Evolutionary conservation across 2,113 vertebrate species (phyloP).

Genomic region (Gadus chalcogrammus): DNA sequence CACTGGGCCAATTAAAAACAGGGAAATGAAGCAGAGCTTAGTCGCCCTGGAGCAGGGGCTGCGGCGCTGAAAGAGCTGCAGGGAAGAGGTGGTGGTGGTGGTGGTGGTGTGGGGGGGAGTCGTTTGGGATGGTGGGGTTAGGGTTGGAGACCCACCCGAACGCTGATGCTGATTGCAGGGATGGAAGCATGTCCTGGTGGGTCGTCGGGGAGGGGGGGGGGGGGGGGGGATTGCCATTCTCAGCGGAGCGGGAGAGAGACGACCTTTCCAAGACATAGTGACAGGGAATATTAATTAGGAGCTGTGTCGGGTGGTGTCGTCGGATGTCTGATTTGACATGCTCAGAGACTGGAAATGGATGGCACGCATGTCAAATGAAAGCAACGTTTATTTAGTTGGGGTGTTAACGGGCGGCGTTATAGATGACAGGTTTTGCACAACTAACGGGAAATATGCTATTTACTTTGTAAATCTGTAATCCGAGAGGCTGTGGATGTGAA

Average conservation of each 20-base stretch:
- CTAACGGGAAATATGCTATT: not conserved
- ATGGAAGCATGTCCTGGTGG: too few relatives aligned
- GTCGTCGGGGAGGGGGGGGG: not conserved
- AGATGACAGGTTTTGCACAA: not conserved
- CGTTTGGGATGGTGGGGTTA: too few relatives aligned
- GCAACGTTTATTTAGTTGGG: too few relatives aligned
- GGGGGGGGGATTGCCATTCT: not conserved
- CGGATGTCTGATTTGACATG: constrained; percentile 12
- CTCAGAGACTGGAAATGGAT: not conserved
- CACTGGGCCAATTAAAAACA: constrained; percentile 72
- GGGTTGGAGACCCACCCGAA: too few relatives aligned
- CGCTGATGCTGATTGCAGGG: too few relatives aligned
- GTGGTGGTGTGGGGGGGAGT: too few relatives aligned
- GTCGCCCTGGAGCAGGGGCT: constrained; percentile 31
- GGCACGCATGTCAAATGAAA: too few relatives aligned
- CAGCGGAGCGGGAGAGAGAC: constrained; percentile 10
- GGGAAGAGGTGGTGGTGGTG: too few relatives aligned
- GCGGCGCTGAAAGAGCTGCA: too few relatives aligned
- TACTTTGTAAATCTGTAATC: too few relatives aligned
- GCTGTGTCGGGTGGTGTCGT: not conserved
- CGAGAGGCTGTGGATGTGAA: not conserved
- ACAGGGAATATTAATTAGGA: constrained; percentile 18
- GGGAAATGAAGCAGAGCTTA: constrained; percentile 64
- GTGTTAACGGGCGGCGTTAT: too few relatives aligned
- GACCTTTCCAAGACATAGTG: constrained; percentile 22